These are phyloP conservation scores for Halcyon badia DNA, from an alignment of 2,797 vertebrate species.

Conservation along the genomic window DNA sequence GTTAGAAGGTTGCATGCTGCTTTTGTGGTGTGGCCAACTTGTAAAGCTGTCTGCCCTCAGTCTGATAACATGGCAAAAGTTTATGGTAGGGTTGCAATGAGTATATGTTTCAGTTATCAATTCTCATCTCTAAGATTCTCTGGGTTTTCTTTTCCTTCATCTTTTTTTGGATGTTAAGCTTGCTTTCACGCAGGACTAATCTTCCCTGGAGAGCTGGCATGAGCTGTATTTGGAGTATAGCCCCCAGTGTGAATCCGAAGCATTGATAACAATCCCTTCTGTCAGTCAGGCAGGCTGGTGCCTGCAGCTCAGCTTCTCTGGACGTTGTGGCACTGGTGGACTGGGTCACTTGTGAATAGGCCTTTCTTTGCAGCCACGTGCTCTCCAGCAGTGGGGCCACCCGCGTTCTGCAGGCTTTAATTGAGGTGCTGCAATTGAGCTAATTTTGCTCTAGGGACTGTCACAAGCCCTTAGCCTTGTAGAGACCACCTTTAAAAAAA, in stretches of 20 bases:
- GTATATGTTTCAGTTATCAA: not conserved
- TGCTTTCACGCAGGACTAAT: not conserved
- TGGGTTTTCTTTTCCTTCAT: not conserved
- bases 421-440: not conserved
- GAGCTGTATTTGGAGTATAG: not conserved
- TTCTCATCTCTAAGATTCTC: not conserved
- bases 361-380: not conserved
- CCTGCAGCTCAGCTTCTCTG: not conserved
- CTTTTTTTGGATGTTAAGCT: not conserved
- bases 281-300: not conserved
- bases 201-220: not conserved
- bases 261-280: not conserved
- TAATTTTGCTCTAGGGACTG: not conserved
- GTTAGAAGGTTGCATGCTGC: not conserved
- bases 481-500: not conserved
- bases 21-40: not conserved
- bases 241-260: not conserved
- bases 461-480: not conserved
- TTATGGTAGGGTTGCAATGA: not conserved
- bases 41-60: rapidly evolving
- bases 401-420: rapidly evolving
- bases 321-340: rapidly evolving
- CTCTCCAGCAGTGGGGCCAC: not conserved
- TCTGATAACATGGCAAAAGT: not conserved
- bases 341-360: not conserved